These are phyloP conservation scores for Mythimna ferrago DNA, from an alignment of 2,888 invertebrate species.

Conservation along the genomic window DNA sequence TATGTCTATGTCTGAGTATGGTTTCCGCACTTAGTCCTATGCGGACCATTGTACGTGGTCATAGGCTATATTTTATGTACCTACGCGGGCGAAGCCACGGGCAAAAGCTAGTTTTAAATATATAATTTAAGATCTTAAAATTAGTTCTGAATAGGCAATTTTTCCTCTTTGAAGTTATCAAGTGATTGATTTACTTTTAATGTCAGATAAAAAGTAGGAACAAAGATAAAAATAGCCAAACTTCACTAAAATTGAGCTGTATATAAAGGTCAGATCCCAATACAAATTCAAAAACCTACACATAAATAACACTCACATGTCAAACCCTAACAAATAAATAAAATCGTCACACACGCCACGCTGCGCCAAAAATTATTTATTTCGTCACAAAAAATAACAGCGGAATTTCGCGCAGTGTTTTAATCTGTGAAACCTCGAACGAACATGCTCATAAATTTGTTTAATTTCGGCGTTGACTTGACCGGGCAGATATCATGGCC, in stretches of 20 bases:
- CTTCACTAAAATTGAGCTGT: too few species aligned
- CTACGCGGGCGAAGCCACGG: too few species aligned
- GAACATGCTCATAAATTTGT: constrained; percentile 53
- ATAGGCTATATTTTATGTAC: too few species aligned
- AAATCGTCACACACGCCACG: background rate
- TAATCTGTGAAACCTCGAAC: constrained; percentile 60
- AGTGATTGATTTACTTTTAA: too few species aligned
- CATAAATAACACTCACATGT: background rate
- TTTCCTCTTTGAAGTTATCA: too few species aligned
- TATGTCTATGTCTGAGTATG: too few species aligned
- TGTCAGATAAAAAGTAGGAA: too few species aligned
- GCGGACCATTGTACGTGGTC: too few species aligned
- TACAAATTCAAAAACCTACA: background rate
- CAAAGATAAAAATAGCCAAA: background rate
- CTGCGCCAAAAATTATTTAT: constrained; percentile 45
- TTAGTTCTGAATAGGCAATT: too few species aligned
- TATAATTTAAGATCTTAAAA: too few species aligned
- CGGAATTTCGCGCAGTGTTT: constrained; percentile 45
- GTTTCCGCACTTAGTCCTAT: too few species aligned
- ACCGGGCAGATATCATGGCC: constrained; percentile 29
- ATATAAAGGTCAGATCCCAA: background rate
- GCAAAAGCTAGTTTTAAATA: too few species aligned
- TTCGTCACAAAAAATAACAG: constrained; percentile 42
- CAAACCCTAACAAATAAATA: constrained; percentile 18
- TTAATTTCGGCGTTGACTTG: constrained; percentile 52